These are phyloP conservation scores for Cyanocitta stelleri DNA, from an alignment of 2,113 vertebrate species.

Conservation along the genomic window DNA sequence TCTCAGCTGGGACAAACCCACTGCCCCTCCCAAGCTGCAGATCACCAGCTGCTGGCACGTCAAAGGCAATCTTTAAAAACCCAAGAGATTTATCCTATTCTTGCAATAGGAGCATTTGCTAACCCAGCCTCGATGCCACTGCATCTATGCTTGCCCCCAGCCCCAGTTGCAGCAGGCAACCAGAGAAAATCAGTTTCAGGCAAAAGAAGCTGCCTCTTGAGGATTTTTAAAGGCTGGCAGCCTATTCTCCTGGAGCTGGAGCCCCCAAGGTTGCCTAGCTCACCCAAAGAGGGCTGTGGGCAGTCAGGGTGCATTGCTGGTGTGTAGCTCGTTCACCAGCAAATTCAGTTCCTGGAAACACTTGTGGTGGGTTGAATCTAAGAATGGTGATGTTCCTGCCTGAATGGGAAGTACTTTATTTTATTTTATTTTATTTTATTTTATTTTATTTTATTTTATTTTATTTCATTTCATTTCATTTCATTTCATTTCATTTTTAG, in stretches of 20 bases:
- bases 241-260: background rate
- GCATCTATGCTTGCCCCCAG: background rate
- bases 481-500: background rate
- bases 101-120: background rate
- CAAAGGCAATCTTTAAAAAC: background rate
- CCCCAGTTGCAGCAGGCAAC: background rate
- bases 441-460: background rate
- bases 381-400: background rate
- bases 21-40: background rate
- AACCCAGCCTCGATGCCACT: rapidly evolving
- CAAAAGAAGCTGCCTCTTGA: background rate
- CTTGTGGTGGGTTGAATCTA: background rate
- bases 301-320: background rate
- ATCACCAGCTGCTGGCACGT: background rate
- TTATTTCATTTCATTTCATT: background rate
- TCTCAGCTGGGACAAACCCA: background rate
- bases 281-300: background rate
- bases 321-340: background rate
- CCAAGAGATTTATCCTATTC: background rate
- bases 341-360: background rate
- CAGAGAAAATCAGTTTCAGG: background rate
- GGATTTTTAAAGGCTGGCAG: background rate
- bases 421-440: background rate
- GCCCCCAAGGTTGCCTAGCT: background rate
- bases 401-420: background rate